phyloP scores from a whole-genome alignment of 1,140 invertebrate species.

The Halyomorpha halys region DNA sequence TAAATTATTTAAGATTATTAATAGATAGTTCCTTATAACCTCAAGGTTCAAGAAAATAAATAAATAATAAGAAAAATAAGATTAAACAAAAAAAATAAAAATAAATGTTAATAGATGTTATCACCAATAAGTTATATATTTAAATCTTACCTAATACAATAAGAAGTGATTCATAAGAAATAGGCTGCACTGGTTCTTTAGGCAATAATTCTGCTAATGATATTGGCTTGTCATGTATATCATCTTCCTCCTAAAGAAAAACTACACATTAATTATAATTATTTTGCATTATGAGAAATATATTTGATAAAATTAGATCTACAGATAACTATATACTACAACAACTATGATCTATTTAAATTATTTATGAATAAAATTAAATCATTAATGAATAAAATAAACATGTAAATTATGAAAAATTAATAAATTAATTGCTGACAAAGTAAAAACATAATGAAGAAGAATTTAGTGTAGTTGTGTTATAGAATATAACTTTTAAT shows the following conservation, averaged over 20 bases:
- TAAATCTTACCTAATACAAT: slow-evolving; percentile 57
- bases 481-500: background rate
- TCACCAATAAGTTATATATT: background rate
- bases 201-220: slow-evolving; percentile 64
- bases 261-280: background rate
- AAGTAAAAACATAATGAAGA: background rate
- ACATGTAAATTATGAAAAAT: background rate
- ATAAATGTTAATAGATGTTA: background rate
- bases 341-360: no score
- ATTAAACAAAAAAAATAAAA: slow-evolving; percentile 12
- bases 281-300: no score
- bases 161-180: slow-evolving; percentile 65
- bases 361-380: background rate
- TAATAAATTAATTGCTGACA: no score
- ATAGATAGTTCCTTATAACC: no score
- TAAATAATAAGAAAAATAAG: no score
- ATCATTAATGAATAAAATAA: background rate
- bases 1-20: no score
- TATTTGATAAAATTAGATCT: no score
- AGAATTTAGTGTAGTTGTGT: background rate
- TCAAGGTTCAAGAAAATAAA: no score
- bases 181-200: slow-evolving; percentile 54
- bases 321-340: background rate
- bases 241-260: slow-evolving; percentile 51
- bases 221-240: slow-evolving; percentile 56